These are phyloP conservation scores for Xenentodon cancila DNA, from an alignment of 2,797 vertebrate genomes.

Conservation along the genomic window DNA sequence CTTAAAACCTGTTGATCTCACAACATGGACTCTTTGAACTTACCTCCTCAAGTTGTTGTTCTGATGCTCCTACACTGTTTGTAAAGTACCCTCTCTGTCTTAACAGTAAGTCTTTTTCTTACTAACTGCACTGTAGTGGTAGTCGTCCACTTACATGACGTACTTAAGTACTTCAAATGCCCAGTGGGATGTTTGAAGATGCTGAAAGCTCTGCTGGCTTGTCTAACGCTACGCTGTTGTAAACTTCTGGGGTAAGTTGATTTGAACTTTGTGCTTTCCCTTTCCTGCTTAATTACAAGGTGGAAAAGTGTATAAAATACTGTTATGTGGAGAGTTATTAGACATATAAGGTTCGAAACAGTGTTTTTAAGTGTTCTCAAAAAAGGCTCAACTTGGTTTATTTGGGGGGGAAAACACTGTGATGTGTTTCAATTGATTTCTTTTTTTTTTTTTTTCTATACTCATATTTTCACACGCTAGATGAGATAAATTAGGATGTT, in stretches of 20 bases:
- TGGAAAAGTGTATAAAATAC: neutral
- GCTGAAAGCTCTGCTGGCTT: slow-evolving; percentile 22
- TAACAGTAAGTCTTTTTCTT: slow-evolving; percentile 73
- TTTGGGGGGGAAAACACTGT: neutral
- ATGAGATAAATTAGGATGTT: neutral
- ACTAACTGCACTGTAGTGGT: slow-evolving; percentile 52
- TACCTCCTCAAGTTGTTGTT: slow-evolving; percentile 63
- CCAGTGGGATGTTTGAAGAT: slow-evolving; percentile 12
- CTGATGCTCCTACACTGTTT: slow-evolving; percentile 57
- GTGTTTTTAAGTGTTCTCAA: slow-evolving; percentile 3
- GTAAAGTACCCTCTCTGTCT: slow-evolving; percentile 67
- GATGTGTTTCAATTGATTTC: slow-evolving; percentile 7
- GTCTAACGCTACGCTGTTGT: slow-evolving; percentile 17
- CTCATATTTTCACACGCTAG: slow-evolving; percentile 1
- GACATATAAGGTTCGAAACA: slow-evolving; percentile 13
- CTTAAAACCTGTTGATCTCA: slow-evolving; percentile 26
- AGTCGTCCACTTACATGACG: slow-evolving; percentile 39
- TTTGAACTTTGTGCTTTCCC: slow-evolving; percentile 6
- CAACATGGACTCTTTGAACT: slow-evolving; percentile 59
- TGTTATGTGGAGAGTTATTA: slow-evolving; percentile 4
- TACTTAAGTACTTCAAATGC: slow-evolving; percentile 21
- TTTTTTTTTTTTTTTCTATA: no score
- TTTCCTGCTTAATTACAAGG: neutral
- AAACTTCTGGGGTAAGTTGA: slow-evolving; percentile 5
- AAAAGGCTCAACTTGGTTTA: slow-evolving; percentile 5